These are phyloP conservation scores for Chironex yamaguchii DNA, from an alignment of 30 jellyfish, hydroid and myxozoan species.

Conservation along the genomic window DNA sequence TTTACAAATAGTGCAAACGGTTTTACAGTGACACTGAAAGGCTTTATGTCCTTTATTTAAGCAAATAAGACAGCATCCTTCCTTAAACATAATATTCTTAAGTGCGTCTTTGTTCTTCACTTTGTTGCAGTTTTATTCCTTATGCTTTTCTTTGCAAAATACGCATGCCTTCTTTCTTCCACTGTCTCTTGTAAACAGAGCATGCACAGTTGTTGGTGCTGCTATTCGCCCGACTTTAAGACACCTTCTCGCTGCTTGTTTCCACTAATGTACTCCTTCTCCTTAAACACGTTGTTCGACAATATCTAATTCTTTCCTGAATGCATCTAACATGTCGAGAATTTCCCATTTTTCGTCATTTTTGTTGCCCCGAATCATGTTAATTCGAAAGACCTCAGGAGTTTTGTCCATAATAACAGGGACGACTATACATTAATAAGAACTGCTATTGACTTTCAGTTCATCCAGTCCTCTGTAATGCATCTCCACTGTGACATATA, in stretches of 20 bases:
- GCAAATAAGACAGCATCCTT: constrained; percentile 22
- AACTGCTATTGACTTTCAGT: not conserved
- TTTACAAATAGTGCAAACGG: constrained; percentile 19
- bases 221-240: too few species aligned
- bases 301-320: constrained; percentile 16
- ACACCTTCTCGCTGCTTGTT: too few species aligned
- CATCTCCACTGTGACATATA: not conserved
- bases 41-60: constrained; percentile 56
- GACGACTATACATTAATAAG: constrained; percentile 1
- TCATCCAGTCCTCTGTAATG: constrained; percentile 26
- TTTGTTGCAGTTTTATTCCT: constrained; percentile 5
- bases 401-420: constrained; percentile 11
- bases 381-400: constrained; percentile 1
- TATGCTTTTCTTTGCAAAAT: constrained; percentile 28
- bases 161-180: constrained; percentile 12
- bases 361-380: constrained; percentile 25
- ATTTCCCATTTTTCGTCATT: constrained; percentile 14
- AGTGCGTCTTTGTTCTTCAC: constrained; percentile 17
- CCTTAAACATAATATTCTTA: constrained; percentile 24
- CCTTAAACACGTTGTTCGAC: not conserved
- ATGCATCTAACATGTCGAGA: constrained; percentile 18
- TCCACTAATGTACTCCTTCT: too few species aligned
- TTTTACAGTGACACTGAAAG: not conserved
- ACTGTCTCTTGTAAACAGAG: not conserved
- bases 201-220: too few species aligned